These are phyloP conservation scores for Gallinago jamesoni DNA, from an alignment of 2,113 vertebrate genomes.

Conservation along the genomic window DNA sequence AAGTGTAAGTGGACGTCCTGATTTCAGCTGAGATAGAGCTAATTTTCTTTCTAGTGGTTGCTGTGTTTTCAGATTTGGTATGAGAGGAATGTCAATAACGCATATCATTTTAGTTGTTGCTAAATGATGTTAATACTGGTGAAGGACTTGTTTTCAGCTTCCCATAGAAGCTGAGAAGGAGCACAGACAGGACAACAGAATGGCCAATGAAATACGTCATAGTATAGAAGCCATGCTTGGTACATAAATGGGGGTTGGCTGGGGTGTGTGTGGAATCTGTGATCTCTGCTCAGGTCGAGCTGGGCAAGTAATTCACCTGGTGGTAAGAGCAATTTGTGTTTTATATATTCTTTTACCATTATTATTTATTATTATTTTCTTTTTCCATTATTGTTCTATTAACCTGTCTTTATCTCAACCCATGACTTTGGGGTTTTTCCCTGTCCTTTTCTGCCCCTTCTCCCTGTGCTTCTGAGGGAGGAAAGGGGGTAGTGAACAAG, in stretches of 20 bases:
- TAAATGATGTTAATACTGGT: background rate
- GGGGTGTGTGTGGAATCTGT: background rate
- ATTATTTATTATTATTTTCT: background rate
- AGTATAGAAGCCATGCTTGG: background rate
- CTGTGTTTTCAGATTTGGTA: background rate
- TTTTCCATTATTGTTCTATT: background rate
- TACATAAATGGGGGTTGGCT: background rate
- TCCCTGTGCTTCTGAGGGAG: background rate
- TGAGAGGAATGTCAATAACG: background rate
- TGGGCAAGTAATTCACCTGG: background rate
- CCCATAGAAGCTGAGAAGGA: background rate
- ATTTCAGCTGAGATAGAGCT: background rate
- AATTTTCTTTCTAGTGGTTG: background rate
- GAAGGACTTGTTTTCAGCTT: background rate
- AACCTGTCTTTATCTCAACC: background rate
- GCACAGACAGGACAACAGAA: background rate
- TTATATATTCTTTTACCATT: background rate
- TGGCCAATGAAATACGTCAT: background rate
- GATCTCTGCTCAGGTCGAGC: background rate
- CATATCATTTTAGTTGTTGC: background rate
- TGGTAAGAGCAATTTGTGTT: background rate
- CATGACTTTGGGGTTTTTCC: background rate
- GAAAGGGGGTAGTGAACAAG: background rate
- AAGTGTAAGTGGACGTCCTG: background rate
- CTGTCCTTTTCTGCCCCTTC: background rate